Percentiles rank a stretch among this genome's conserved stretches.
phyloP scores from a whole-genome alignment of 1,140 invertebrate species.

The Megalopta genalis region DNA sequence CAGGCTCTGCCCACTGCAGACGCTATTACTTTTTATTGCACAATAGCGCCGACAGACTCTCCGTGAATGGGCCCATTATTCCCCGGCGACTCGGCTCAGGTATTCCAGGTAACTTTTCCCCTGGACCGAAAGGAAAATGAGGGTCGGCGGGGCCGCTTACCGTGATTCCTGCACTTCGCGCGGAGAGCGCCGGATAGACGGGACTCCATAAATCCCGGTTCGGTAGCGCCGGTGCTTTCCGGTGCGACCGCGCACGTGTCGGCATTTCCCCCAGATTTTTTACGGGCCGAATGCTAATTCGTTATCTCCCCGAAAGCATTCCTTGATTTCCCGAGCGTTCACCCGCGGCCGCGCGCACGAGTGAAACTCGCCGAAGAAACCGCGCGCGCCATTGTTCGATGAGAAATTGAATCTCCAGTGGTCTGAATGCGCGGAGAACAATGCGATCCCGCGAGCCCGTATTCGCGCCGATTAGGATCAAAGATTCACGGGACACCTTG shows the following conservation, averaged over 20 bases:
- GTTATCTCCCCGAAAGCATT: too few species aligned
- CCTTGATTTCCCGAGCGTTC: too few species aligned
- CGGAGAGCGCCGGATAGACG: not conserved
- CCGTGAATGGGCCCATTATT: not conserved
- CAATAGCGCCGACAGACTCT: not conserved
- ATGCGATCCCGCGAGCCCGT: constrained; percentile 44
- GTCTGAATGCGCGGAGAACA: constrained; percentile 29
- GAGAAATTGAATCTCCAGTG: constrained; percentile 53
- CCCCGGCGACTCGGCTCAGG: not conserved
- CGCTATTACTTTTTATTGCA: not conserved
- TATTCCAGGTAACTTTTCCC: not conserved
- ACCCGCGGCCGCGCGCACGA: not conserved
- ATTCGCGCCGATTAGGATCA: constrained; percentile 2
- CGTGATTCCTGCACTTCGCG: not conserved
- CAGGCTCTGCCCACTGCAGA: not conserved
- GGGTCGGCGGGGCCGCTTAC: not conserved
- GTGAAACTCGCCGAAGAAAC: constrained; percentile 47
- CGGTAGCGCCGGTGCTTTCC: too few species aligned
- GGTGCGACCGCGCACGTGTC: not conserved
- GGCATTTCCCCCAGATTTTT: not conserved
- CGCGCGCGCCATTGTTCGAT: constrained; percentile 43
- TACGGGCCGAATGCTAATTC: constrained; percentile 1
- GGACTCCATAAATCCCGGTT: not conserved
- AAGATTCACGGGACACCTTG: not conserved
- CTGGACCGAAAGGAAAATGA: not conserved